phyloP scores from a whole-genome alignment of 2,797 vertebrate species.

The Neoniphon sammara region DNA sequence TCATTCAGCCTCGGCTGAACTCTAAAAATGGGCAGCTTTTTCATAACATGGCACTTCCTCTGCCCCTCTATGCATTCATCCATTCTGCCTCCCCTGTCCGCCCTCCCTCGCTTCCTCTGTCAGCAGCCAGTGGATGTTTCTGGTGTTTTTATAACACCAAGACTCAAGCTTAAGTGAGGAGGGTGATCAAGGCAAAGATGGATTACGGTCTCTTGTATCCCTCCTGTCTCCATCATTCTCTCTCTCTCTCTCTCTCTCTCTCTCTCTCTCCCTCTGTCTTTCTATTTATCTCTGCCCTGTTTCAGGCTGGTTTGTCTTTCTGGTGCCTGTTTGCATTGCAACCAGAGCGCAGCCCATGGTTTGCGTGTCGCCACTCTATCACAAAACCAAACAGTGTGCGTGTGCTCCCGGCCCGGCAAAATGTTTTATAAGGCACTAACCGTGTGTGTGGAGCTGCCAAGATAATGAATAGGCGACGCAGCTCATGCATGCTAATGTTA shows the following conservation, averaged over 20 bases:
- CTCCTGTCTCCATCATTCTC: conserved; percentile 42
- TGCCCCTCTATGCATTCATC: conserved; percentile 43
- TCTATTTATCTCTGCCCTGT: conserved; percentile 10
- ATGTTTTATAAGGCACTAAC: conserved; percentile 98
- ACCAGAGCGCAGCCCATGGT: conserved; percentile 74
- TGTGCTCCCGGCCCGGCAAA: conserved; percentile 88
- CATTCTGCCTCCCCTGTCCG: conserved; percentile 43
- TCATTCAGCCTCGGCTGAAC: conserved; percentile 52
- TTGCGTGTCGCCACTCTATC: conserved; percentile 90
- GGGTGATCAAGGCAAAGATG: conserved; percentile 91
- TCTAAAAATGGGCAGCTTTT: conserved; percentile 52
- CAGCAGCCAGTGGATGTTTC: conserved; percentile 52
- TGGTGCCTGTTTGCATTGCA: conserved; percentile 91
- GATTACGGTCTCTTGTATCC: conserved; percentile 73
- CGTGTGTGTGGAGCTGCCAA: conserved; percentile 98
- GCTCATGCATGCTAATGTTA: conserved; percentile 99
- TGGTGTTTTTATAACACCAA: conserved; percentile 83
- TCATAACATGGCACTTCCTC: conserved; percentile 37
- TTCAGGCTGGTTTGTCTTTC: conserved; percentile 64
- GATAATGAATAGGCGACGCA: conserved; percentile 99
- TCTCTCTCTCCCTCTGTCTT: conserved; percentile 78
- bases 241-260: conserved; percentile 58
- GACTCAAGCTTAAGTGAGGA: conserved; percentile 90
- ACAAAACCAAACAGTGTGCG: conserved; percentile 95
- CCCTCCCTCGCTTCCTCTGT: conserved; percentile 37